Conservation (phyloP, 2,888 invertebrate species). For the Lasioglossum marginatum region DNA sequence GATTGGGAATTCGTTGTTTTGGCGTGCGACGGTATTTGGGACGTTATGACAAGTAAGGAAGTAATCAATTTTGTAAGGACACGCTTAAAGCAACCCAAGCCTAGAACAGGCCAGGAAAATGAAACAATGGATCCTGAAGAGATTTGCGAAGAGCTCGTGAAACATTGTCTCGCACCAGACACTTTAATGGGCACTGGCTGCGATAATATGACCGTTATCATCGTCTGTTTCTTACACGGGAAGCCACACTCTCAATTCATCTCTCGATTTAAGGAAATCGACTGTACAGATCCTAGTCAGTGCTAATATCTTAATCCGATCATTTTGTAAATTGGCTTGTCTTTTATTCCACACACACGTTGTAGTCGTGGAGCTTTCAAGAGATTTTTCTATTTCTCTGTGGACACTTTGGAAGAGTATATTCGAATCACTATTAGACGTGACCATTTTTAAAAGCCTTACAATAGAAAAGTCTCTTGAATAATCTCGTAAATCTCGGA, state of each 20-base stretch:
- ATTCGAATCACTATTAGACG: background rate
- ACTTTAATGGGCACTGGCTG: constrained; percentile 98
- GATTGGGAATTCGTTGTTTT: constrained; percentile 98
- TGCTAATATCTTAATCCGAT: constrained; percentile 20
- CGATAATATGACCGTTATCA: constrained; percentile 99
- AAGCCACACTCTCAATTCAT: constrained; percentile 85
- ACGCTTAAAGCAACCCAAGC: constrained; percentile 86
- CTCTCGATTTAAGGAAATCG: constrained; percentile 73
- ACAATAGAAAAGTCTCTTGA: background rate
- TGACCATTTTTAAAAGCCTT: background rate
- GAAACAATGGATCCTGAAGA: constrained; percentile 95
- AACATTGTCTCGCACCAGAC: constrained; percentile 97
- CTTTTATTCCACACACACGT: constrained; percentile 23
- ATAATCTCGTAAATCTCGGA: background rate
- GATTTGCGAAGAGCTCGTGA: constrained; percentile 98
- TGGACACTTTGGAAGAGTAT: background rate
- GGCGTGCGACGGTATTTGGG: constrained; percentile 99
- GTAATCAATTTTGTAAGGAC: constrained; percentile 95
- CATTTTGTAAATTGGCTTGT: constrained; percentile 33
- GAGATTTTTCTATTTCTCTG: background rate
- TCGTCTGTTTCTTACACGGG: constrained; percentile 91
- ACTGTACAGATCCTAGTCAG: constrained; percentile 56
- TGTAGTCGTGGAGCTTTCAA: constrained; percentile 2
- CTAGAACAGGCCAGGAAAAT: constrained; percentile 82
- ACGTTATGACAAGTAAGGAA: constrained; percentile 97